Evolutionary conservation across 2,888 invertebrate species (phyloP), one percentile per base, ranked within the genome.

Genomic region (Syritta pipiens): DNA sequence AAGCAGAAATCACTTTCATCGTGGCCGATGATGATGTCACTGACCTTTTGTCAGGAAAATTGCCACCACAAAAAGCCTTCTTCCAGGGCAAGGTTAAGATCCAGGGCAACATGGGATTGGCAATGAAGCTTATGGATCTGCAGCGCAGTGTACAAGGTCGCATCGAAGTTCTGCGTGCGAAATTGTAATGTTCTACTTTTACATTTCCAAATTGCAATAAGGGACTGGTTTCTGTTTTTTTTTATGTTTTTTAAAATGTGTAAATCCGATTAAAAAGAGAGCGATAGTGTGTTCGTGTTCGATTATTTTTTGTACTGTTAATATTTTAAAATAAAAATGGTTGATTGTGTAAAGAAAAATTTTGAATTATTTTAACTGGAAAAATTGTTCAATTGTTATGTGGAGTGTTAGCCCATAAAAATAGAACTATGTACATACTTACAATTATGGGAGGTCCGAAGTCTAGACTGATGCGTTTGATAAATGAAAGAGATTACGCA

Each of bases 11-110:
- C 0, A 95, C 94, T 0, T 95, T 99, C 85, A 94, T 94, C 0
- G 93, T 98, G 82, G 94, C 93, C 85, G 99, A 99, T 86, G 93
- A 93, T 0, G 97, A 98, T 86, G 93, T 99, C 3, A 91, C 94
- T 3, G 95, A 96, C 83, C 91, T 99, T 60, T 94, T 98, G 85
- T 92, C 94, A 1, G 98, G 98, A 0, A 96, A 96, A 88, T 90
- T 99, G 74, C 97, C 97, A 87, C 96, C 96, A 0, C 98, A 99
- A 87, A 97, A 97, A 88, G 97, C 97, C 1, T 97, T 96, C 89
- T 96, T 96, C 91, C 96, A 98, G 89, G 98, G 98, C 10, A 98
- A 98, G 89, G 93, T 97, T 67, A 98, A 98, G 90, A 94, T 99
- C 72, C 95, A 97, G 87, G 98, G 98, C 26, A 98, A 98, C 87